Percentiles rank a stretch among this genome's conserved stretches.
Conservation (phyloP, 2,888 invertebrate species). For the Amblyjoppa fuscipennis region DNA sequence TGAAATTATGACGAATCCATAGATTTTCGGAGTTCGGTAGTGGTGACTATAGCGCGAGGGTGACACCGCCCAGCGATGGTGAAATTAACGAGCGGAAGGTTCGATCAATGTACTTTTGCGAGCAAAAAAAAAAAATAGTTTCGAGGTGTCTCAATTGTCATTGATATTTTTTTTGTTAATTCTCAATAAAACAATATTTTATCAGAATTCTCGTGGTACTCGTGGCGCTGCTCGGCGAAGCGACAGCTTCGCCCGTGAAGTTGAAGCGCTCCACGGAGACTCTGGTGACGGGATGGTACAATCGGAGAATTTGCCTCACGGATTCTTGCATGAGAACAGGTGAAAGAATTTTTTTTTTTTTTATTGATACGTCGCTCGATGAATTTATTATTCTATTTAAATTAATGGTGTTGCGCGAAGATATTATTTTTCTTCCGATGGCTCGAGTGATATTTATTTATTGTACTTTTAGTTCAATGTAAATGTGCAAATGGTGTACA, state of each 20-base stretch:
- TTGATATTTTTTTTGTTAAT: neutral
- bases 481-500: too few relatives aligned
- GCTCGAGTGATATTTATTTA: too few relatives aligned
- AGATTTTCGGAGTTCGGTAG: neutral
- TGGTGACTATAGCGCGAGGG: slow-evolving; percentile 13
- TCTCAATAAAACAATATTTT: neutral
- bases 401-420: neutral
- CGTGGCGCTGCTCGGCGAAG: neutral
- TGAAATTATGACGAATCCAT: neutral
- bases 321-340: slow-evolving; percentile 20
- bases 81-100: slow-evolving; percentile 8
- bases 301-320: slow-evolving; percentile 23
- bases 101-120: neutral
- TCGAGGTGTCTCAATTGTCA: neutral
- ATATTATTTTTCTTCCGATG: neutral
- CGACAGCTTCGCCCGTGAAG: neutral
- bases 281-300: slow-evolving; percentile 14
- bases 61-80: slow-evolving; percentile 11
- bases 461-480: too few relatives aligned
- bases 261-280: neutral
- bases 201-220: slow-evolving; percentile 18
- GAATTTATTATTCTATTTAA: neutral
- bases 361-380: neutral
- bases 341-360: neutral
- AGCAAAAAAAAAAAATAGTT: neutral